Evolutionary conservation across 2,888 invertebrate species (phyloP), one percentile per base, ranked within the genome.

Genomic region (Sphaerophoria taeniata): DNA sequence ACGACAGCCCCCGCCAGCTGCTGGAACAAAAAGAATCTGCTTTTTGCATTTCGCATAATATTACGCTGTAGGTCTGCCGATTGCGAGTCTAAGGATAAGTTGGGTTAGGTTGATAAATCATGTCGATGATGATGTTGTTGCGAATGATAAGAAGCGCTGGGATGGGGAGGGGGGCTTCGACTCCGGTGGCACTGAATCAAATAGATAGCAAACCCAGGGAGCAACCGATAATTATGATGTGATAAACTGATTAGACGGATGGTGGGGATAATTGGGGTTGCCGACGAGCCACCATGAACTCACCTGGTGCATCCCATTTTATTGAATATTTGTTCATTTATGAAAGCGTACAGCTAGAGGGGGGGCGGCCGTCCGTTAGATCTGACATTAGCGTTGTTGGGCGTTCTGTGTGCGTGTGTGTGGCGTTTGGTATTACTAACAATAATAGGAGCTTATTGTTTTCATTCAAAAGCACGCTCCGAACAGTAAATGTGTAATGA

Each of bases 211-310:
- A 58, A 45, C 16, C 83, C 83, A 74, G 51, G 71, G 36, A 63
- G 65, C 74, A 34, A 74, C 83, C 83, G 83, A 83, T 83, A 78
- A 83, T 83, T 83, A 83, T 83, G 74, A 83, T 74, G 83, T 74
- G 78, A 78, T 83, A 78, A 83, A 83, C 83, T 83, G 78, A 78
- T 83, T 78, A 83, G 78, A 74, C 63, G 69, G 16, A 67, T 69
- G 65, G 65, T 45, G 47, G 45, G 73, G 69, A 47, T 78, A 61
- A 70, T 75, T 56, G 70, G 36, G 75, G 58, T 43, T 43, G 36
- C 63, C 58, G 24, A 49, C 61, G 55, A 73, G 55, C n/a, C 49
- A 63, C 14, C 53, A 3, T 5, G 9, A 1, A 3, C 36, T 3
- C 31, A n/a, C 45, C 72, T 6, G 33, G 11, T 11, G 24, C 47